Conservation (phyloP, 1,140 invertebrate genomes). For the Pentalonia nigronervosa region DNA sequence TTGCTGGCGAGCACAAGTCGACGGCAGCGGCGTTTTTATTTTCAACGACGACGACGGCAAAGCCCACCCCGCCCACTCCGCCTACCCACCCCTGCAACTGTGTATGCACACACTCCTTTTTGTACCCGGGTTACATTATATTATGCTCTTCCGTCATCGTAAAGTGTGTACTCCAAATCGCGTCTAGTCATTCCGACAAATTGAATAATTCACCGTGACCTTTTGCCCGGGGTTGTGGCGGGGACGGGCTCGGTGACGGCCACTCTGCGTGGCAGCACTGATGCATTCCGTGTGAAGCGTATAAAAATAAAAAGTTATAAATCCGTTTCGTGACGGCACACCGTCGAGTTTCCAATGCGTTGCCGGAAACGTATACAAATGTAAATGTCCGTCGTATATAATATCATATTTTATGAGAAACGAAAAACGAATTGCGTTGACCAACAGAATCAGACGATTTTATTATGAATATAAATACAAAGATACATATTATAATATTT, state of each 20-base stretch:
- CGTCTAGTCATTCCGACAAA: constrained; percentile 38
- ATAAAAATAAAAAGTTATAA: constrained; percentile 16
- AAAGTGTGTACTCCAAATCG: not conserved
- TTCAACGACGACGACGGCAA: not conserved
- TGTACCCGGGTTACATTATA: not conserved
- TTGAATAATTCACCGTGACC: constrained; percentile 28
- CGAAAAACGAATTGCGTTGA: not conserved
- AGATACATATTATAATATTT: not conserved
- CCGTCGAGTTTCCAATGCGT: not conserved
- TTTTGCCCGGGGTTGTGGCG: not conserved
- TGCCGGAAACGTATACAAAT: constrained; percentile 5
- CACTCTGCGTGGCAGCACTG: not conserved
- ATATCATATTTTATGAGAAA: constrained; percentile 2
- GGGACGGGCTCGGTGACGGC: not conserved
- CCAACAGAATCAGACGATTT: not conserved
- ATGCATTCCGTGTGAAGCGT: not conserved
- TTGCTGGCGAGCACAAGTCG: not conserved
- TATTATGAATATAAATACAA: not conserved
- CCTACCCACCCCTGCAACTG: too few relatives aligned
- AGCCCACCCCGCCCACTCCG: too few relatives aligned
- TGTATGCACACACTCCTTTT: not conserved
- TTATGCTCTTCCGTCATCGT: not conserved
- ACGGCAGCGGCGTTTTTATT: constrained; percentile 11
- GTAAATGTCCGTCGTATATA: not conserved
- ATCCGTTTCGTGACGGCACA: constrained; percentile 11